Evolutionary conservation across 1,140 invertebrate species (phyloP).

Genomic region (Conus betulinus): DNA sequence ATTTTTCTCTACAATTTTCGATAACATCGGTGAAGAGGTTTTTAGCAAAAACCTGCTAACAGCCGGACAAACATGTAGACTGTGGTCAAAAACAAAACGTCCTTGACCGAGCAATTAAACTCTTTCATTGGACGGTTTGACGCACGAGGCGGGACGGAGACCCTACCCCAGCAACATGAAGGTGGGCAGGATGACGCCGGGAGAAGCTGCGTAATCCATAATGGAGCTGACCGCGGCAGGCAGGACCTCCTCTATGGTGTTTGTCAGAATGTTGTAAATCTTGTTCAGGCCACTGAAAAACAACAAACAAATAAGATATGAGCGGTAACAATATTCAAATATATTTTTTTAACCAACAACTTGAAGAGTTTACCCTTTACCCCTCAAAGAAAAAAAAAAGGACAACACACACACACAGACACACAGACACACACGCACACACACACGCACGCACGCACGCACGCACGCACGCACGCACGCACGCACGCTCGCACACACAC

Average conservation of each 20-base stretch:
- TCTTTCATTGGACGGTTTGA: too few relatives aligned
- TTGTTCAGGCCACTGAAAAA: constrained; percentile 82
- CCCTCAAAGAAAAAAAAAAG: constrained; percentile 14
- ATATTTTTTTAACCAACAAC: too few relatives aligned
- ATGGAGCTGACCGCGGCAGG: constrained; percentile 79
- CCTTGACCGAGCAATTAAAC: too few relatives aligned
- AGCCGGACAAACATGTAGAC: too few relatives aligned
- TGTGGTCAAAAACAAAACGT: too few relatives aligned
- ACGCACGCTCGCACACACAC: too few relatives aligned
- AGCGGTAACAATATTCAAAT: not conserved
- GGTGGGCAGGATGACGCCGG: constrained; percentile 94
- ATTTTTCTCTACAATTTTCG: too few relatives aligned
- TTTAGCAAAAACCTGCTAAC: too few relatives aligned
- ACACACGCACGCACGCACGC: not conserved
- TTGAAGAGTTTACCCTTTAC: too few relatives aligned
- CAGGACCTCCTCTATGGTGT: constrained; percentile 84
- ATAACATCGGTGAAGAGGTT: too few relatives aligned
- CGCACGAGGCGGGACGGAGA: too few relatives aligned
- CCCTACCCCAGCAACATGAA: constrained; percentile 87
- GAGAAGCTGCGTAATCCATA: constrained; percentile 90
- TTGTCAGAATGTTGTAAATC: constrained; percentile 92
- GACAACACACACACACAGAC: not conserved
- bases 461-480: not conserved
- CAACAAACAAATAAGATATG: not conserved
- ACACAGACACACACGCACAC: not conserved